phyloP scores from a whole-genome alignment of 1,140 invertebrate genomes.

The Macrobrachium rosenbergii region DNA sequence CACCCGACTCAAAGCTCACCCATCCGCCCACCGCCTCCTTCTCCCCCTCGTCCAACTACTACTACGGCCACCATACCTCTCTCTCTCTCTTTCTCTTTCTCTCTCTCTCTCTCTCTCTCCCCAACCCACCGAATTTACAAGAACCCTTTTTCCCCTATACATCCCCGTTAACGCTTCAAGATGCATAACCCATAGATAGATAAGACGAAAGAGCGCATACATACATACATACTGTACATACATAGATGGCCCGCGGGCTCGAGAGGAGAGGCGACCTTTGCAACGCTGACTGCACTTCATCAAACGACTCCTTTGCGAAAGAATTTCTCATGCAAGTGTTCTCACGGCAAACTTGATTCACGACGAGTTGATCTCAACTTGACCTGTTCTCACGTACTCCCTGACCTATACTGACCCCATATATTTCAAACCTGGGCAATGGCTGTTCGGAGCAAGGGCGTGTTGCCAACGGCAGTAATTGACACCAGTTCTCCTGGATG shows the following conservation, averaged over 20 bases:
- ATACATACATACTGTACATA: neutral
- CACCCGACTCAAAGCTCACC: neutral
- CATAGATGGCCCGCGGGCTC: neutral
- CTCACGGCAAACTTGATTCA: too few species aligned
- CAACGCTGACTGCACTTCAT: neutral
- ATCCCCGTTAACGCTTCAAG: too few species aligned
- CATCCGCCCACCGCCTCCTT: neutral
- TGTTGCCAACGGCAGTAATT: too few species aligned
- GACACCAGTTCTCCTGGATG: too few species aligned
- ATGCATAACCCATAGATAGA: neutral
- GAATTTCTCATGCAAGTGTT: too few species aligned
- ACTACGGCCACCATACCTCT: neutral
- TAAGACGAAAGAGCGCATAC: neutral
- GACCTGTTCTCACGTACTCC: too few species aligned
- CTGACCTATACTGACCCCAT: too few species aligned
- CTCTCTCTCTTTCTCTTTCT: constrained; percentile 28
- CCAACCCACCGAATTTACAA: neutral
- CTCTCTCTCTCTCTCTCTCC: constrained; percentile 22
- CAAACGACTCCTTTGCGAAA: too few species aligned
- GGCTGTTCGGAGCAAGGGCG: too few species aligned
- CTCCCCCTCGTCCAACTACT: neutral
- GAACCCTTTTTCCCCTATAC: neutral
- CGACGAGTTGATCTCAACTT: too few species aligned
- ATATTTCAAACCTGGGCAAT: too few species aligned
- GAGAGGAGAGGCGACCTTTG: neutral